A percentile compares a stretch with the other conserved stretches of the same genome.
Evolutionary conservation across 2,113 vertebrate species (phyloP).

Genomic region (Pachypanchax playfairii): DNA sequence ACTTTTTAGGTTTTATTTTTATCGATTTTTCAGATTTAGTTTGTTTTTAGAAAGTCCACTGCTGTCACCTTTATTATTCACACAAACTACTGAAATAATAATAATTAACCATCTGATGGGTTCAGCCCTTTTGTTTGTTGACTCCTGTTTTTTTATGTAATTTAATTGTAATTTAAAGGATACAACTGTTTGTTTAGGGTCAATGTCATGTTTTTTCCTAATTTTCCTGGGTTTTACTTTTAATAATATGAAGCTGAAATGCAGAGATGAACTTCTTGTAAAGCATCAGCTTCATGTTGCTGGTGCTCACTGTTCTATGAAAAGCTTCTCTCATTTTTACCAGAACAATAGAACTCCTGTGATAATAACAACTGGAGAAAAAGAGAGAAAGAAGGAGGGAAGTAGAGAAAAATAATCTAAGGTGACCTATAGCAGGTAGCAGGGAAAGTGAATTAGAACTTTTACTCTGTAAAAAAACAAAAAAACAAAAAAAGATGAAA

Average conservation of each 20-base stretch:
- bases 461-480: not conserved
- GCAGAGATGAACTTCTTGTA: conserved; percentile 2
- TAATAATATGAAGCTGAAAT: not conserved
- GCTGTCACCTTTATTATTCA: no score
- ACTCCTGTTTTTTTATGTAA: no score
- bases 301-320: conserved; percentile 43
- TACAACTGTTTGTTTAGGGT: not conserved
- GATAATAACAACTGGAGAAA: conserved; percentile 6
- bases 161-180: no score
- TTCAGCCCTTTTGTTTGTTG: no score
- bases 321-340: conserved; percentile 34
- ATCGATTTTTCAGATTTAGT: no score
- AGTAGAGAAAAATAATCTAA: not conserved
- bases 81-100: no score
- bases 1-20: no score
- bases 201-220: not conserved
- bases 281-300: conserved; percentile 19
- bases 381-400: conserved; percentile 4
- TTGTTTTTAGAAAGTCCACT: no score
- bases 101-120: no score
- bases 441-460: not conserved
- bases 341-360: conserved; percentile 58
- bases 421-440: not conserved
- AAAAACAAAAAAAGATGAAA: not conserved
- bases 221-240: not conserved